phyloP scores from a whole-genome alignment of 2,797 vertebrate species.

The Percopsis omiscomaycus region DNA sequence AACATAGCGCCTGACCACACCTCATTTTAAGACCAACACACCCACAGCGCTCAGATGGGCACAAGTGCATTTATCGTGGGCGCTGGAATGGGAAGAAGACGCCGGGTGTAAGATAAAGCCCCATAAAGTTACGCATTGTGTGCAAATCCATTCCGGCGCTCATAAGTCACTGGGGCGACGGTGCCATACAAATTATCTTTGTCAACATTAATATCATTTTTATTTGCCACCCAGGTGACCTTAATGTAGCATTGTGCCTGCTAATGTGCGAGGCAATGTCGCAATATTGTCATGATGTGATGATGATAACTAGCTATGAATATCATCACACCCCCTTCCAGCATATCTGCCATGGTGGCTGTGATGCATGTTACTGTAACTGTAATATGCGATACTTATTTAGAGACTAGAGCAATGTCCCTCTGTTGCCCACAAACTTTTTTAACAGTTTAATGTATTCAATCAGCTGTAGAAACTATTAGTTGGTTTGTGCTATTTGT shows the following conservation, averaged over 20 bases:
- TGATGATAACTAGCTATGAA: conserved; percentile 68
- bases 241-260: conserved; percentile 39
- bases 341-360: conserved; percentile 39
- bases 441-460: conserved; percentile 47
- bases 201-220: conserved; percentile 63
- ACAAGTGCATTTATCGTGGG: too few relatives aligned
- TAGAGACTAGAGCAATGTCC: conserved; percentile 36
- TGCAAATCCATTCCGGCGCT: conserved; percentile 58
- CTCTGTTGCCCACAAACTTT: conserved; percentile 25
- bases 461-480: conserved; percentile 38
- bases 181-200: conserved; percentile 59
- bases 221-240: conserved; percentile 59
- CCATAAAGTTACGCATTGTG: conserved; percentile 38
- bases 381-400: conserved; percentile 42
- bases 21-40: too few relatives aligned
- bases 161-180: conserved; percentile 63
- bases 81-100: too few relatives aligned
- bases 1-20: too few relatives aligned
- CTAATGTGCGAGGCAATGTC: conserved; percentile 54
- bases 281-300: conserved; percentile 61
- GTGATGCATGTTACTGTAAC: conserved; percentile 52
- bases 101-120: background rate
- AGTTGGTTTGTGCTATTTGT: conserved; percentile 13
- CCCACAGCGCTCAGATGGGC: too few relatives aligned
- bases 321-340: conserved; percentile 62